A percentile compares a stretch with the other conserved stretches of the same genome.
These are phyloP conservation scores for Aphelenchoides besseyi DNA, from an alignment of 1,140 invertebrate genomes.

Conservation along the genomic window DNA sequence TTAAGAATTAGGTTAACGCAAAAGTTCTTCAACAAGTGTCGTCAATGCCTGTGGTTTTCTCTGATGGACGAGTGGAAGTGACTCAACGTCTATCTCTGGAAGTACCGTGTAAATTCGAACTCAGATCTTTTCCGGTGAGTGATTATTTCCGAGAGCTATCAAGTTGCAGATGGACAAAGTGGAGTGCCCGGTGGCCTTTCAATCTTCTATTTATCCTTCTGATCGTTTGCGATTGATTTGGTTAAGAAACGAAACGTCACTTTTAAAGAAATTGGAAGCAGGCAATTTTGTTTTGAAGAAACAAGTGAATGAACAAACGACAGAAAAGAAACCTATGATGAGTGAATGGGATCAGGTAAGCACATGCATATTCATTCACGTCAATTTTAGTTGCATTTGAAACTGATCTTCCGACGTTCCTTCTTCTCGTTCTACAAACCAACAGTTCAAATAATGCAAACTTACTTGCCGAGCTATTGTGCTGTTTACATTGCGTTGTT, in stretches of 20 bases:
- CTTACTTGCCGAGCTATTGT: background rate
- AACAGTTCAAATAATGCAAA: background rate
- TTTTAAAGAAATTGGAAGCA: background rate
- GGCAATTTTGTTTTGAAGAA: background rate
- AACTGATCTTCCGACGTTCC: background rate
- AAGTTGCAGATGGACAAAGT: background rate
- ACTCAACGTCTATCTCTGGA: background rate
- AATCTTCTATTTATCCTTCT: background rate
- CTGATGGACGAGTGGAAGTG: background rate
- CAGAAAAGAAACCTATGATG: background rate
- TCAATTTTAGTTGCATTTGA: background rate
- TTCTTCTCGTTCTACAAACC: conserved; percentile 1
- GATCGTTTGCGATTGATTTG: background rate
- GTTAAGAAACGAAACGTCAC: background rate
- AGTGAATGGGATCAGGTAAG: background rate
- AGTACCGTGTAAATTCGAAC: background rate
- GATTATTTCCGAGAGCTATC: background rate
- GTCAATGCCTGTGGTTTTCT: background rate
- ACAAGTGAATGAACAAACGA: background rate
- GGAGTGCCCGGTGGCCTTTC: background rate
- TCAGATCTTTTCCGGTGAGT: background rate
- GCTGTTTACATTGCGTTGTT: background rate
- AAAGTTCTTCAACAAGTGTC: background rate
- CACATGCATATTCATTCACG: background rate
- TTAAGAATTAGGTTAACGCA: background rate